Evolutionary conservation across 2,797 vertebrate species (phyloP), one percentile per base, ranked within the genome.

Genomic region (Bradypodion pumilum): DNA sequence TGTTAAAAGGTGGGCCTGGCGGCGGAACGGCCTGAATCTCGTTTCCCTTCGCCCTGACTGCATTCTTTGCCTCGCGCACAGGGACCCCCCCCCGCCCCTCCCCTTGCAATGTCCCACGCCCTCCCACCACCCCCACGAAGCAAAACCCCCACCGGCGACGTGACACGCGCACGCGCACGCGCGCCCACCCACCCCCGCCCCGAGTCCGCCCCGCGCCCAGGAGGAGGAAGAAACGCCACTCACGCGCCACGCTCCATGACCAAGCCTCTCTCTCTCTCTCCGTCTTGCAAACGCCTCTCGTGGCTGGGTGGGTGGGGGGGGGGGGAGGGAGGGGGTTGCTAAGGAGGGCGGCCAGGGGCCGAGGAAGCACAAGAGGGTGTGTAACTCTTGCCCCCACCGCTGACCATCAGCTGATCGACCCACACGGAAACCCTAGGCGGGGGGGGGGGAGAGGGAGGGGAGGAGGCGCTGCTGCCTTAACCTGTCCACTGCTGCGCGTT

Each of bases 401-500:
- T 32, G 44, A 2, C 78, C 46, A 56, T 80, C 78, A 80, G 80
- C 80, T 81, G 80, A 81, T 73, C 69, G 8, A 29, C 56, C 37
- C 62, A 62, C 10, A 46, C 25, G 40, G 80, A 72, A 73, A 81
- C 35, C 52, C 40, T 59, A 6, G 65, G 66, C 7, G 68, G 78
- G 62, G 78, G 49, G 32, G 15, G n/a, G n/a, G n/a, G n/a, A n/a
- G n/a, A n/a, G n/a, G n/a, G 32, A 15, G 32, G 46, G 46, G 56
- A 44, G 32, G n/a, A 21, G 46, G 35, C 23, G 25, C 3, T 23
- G 29, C 49, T 32, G 68, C n/a, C 15, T 72, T 81, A 72, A 81
- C 79, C 6, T 7, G 27, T 59, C 12, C 70, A 72, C 60, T 81
- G 79, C 79, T 56, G 37, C 7, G n/a, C n/a, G n/a, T n/a, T n/a